phyloP scores from a whole-genome alignment of 2,888 invertebrate species.

The Torymus tubicola region DNA sequence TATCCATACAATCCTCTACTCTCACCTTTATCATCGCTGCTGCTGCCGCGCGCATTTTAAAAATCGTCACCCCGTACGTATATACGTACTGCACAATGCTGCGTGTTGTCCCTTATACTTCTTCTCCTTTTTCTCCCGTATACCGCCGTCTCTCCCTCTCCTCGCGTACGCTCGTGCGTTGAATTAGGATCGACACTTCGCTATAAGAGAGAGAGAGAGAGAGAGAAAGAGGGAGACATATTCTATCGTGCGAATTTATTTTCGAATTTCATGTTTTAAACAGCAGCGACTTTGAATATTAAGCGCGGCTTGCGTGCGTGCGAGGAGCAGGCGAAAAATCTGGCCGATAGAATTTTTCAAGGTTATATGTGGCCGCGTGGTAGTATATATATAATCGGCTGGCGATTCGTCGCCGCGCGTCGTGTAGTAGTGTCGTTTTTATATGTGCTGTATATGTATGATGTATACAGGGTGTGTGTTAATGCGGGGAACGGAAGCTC shows the following conservation, averaged over 20 bases:
- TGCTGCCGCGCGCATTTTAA: not conserved
- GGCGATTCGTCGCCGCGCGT: too few relatives aligned
- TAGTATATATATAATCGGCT: not conserved
- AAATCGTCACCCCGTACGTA: conserved; percentile 10
- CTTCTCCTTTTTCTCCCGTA: conserved; percentile 6
- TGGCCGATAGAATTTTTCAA: conserved; percentile 43
- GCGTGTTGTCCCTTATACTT: not conserved
- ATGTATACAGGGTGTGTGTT: too few relatives aligned
- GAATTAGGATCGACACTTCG: conserved; percentile 48
- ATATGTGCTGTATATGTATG: conserved; percentile 20
- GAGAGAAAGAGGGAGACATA: not conserved
- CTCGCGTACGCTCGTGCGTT: conserved; percentile 26
- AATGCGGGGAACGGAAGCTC: too few relatives aligned
- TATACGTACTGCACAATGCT: not conserved
- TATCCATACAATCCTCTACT: not conserved
- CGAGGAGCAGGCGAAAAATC: conserved; percentile 36
- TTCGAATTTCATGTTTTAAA: conserved; percentile 57
- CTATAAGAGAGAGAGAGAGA: not conserved
- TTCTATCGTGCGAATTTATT: conserved; percentile 44
- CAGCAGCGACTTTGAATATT: conserved; percentile 54
- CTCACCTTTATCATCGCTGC: not conserved
- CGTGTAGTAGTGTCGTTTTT: conserved; percentile 12
- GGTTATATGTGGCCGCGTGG: not conserved
- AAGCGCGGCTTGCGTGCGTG: conserved; percentile 4
- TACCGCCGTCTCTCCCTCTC: too few relatives aligned